phyloP scores from a whole-genome alignment of 2,888 invertebrate genomes.

The Dasypolia templi region DNA sequence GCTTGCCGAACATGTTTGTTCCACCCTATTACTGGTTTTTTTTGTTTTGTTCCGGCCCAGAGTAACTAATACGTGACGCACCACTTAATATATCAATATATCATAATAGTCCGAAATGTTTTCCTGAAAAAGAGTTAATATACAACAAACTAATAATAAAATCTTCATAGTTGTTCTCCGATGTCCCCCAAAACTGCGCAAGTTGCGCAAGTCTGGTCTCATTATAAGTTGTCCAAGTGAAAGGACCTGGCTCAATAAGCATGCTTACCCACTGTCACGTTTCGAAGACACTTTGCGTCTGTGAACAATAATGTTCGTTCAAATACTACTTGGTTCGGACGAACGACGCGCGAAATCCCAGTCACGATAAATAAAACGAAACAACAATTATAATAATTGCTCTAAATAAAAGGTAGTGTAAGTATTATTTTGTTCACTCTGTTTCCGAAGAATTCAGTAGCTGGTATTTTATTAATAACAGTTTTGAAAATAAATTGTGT shows the following conservation, averaged over 20 bases:
- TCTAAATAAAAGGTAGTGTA: constrained; percentile 20
- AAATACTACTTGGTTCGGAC: constrained; percentile 13
- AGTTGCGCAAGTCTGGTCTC: constrained; percentile 30
- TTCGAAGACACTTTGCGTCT: constrained; percentile 3
- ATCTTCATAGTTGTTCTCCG: constrained; percentile 7
- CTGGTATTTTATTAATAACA: too few species aligned
- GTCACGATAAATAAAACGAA: constrained; percentile 7
- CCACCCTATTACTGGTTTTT: too few species aligned
- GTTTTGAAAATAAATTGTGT: neutral
- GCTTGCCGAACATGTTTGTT: too few species aligned
- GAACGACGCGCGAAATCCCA: neutral
- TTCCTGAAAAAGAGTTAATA: constrained; percentile 11
- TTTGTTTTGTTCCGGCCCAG: too few species aligned
- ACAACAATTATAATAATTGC: constrained; percentile 25
- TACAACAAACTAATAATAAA: constrained; percentile 25
- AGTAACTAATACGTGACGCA: too few species aligned
- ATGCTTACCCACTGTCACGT: constrained; percentile 49
- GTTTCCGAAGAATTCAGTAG: neutral
- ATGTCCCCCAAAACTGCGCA: constrained; percentile 6
- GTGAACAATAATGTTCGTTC: constrained; percentile 20
- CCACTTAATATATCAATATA: too few species aligned
- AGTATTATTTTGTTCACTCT: constrained; percentile 11
- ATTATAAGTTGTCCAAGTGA: constrained; percentile 52
- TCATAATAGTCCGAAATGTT: neutral
- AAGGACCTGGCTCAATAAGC: constrained; percentile 43